phyloP scores from a whole-genome alignment of 1,140 invertebrate genomes.

The Wiebesia pumilae region DNA sequence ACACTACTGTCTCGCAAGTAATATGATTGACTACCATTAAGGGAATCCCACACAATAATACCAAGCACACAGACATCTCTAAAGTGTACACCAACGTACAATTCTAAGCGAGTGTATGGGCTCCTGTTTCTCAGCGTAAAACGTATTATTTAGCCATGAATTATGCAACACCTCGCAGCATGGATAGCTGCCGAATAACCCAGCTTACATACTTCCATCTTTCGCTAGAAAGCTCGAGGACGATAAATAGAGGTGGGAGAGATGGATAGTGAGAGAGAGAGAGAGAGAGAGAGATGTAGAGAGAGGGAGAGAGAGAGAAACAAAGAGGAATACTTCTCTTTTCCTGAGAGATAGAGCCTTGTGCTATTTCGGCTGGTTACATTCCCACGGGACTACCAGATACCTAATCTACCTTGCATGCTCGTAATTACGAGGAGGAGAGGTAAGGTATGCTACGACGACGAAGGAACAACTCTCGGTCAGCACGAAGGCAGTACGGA shows the following conservation, averaged over 20 bases:
- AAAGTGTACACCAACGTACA: background rate
- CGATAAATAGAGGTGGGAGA: background rate
- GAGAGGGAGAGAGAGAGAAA: background rate
- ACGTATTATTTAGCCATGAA: constrained; percentile 71
- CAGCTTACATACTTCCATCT: background rate
- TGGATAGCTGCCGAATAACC: constrained; percentile 56
- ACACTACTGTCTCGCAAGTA: constrained; percentile 60
- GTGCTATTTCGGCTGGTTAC: background rate
- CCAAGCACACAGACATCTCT: background rate
- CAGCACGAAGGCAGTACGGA: background rate
- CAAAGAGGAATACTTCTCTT: constrained; percentile 13
- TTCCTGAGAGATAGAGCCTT: background rate
- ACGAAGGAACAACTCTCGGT: background rate
- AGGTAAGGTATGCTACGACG: constrained; percentile 10
- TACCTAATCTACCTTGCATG: constrained; percentile 54
- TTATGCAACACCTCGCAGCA: constrained; percentile 64
- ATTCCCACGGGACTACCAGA: constrained; percentile 14
- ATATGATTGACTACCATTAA: constrained; percentile 68
- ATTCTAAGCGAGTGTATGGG: background rate
- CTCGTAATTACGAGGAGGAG: constrained; percentile 49
- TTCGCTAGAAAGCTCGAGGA: background rate
- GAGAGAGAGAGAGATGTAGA: background rate
- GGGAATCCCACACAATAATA: constrained; percentile 56
- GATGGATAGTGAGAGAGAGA: background rate
- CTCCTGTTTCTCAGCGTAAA: constrained; percentile 57